Conservation (phyloP, 2,797 vertebrate species). For the Dendrocincla fuliginosa region DNA sequence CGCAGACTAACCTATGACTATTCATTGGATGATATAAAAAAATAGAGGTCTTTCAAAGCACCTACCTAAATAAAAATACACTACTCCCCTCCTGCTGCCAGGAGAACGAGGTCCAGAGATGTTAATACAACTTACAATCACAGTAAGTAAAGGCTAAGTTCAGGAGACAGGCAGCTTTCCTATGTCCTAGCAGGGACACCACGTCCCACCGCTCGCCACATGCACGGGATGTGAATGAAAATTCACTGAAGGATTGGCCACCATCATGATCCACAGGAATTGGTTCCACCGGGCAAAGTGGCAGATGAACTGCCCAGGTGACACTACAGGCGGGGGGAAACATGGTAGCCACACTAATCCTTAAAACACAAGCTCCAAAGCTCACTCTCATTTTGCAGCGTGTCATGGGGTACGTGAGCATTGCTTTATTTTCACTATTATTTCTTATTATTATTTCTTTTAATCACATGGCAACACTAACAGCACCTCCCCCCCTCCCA, state of each 20-base stretch:
- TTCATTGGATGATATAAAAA: background rate
- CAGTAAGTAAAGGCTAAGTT: slow-evolving; percentile 47
- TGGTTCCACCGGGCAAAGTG: background rate
- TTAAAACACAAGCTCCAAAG: background rate
- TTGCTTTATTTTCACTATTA: background rate
- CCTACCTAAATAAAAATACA: slow-evolving; percentile 19
- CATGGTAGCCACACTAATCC: background rate
- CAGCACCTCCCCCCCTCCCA: background rate
- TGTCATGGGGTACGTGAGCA: background rate
- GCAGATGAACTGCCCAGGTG: background rate
- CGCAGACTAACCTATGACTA: background rate
- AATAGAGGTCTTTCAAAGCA: slow-evolving; percentile 54
- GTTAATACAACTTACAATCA: slow-evolving; percentile 38
- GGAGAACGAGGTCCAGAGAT: slow-evolving; percentile 38
- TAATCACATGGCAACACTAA: background rate
- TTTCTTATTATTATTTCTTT: background rate
- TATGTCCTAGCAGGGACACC: background rate
- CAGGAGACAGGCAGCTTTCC: slow-evolving; percentile 28
- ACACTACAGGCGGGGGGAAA: background rate
- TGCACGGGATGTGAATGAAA: background rate
- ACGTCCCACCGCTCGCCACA: background rate
- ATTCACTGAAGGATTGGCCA: background rate
- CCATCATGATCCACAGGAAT: slow-evolving; percentile 11
- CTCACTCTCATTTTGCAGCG: background rate
- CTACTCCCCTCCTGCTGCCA: background rate